These are phyloP conservation scores for Chaenodraco wilsoni DNA, from an alignment of 2,797 vertebrate genomes.

Conservation along the genomic window DNA sequence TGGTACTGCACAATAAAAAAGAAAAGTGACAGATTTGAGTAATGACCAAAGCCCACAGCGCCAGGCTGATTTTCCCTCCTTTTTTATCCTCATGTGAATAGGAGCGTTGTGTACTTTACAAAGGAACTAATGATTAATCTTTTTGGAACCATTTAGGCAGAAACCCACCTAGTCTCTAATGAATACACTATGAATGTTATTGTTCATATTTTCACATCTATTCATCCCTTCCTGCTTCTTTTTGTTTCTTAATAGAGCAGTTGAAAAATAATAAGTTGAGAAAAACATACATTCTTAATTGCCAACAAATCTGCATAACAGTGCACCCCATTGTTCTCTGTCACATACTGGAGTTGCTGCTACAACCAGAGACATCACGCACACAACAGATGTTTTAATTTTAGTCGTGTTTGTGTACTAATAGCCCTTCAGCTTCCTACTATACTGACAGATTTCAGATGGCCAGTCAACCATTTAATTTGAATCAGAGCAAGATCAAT, in stretches of 20 bases:
- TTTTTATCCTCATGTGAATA: conserved; percentile 35
- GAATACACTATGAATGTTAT: conserved; percentile 22
- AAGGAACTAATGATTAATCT: conserved; percentile 47
- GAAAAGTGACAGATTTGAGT: conserved; percentile 22
- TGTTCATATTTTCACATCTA: conserved; percentile 30
- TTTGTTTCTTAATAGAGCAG: background rate
- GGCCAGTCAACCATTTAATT: conserved; percentile 48
- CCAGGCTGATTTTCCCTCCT: conserved; percentile 6
- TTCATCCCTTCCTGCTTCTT: background rate
- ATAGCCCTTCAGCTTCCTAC: conserved; percentile 20
- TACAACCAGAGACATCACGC: background rate
- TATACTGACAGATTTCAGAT: conserved; percentile 42
- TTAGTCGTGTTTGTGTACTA: background rate
- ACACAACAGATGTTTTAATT: conserved; percentile 40
- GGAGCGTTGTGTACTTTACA: conserved; percentile 27
- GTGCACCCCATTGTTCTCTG: background rate
- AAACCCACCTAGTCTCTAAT: conserved; percentile 40
- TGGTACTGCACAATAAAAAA: background rate
- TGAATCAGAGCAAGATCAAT: conserved; percentile 56
- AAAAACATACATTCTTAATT: background rate
- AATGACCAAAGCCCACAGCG: background rate
- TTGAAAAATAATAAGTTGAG: background rate
- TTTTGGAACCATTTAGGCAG: conserved; percentile 28
- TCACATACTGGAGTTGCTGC: conserved; percentile 2
- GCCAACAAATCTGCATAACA: background rate